Percentiles rank a stretch among this genome's conserved stretches.
phyloP scores from a whole-genome alignment of 1,140 invertebrate genomes.

The Rhagoletis zephyria region DNA sequence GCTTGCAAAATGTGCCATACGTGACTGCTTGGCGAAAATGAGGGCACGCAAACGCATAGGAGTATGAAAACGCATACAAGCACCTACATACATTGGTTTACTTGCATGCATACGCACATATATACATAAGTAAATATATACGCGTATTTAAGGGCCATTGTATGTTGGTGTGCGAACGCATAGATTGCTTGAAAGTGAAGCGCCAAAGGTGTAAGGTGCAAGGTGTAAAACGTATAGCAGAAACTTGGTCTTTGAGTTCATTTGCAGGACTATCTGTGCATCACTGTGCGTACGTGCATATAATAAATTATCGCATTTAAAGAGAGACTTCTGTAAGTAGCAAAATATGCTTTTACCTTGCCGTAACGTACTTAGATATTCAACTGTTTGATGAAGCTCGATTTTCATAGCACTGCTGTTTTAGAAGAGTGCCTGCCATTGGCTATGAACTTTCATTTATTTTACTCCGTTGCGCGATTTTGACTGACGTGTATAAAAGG shows the following conservation, averaged over 20 bases:
- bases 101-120: background rate
- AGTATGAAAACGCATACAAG: background rate
- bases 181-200: background rate
- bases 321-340: slow-evolving; percentile 12
- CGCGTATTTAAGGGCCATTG: background rate
- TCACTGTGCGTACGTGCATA: slow-evolving; percentile 29
- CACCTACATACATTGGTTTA: background rate
- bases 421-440: too few species aligned
- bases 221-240: background rate
- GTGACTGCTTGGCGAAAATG: slow-evolving; percentile 50
- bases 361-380: background rate
- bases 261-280: slow-evolving; percentile 30
- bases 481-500: too few species aligned
- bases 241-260: slow-evolving; percentile 38
- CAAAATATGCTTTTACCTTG: slow-evolving; percentile 1
- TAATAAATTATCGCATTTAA: slow-evolving; percentile 45
- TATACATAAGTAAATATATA: background rate
- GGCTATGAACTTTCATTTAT: too few species aligned
- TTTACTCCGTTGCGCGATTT: too few species aligned
- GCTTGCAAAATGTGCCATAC: slow-evolving; percentile 50
- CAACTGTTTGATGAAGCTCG: too few species aligned
- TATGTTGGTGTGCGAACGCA: background rate
- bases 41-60: slow-evolving; percentile 11
- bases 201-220: background rate
- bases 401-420: background rate